Base-by-base conservation (phyloP, 1,140 invertebrate species). In the Aethina tumida region DNA sequence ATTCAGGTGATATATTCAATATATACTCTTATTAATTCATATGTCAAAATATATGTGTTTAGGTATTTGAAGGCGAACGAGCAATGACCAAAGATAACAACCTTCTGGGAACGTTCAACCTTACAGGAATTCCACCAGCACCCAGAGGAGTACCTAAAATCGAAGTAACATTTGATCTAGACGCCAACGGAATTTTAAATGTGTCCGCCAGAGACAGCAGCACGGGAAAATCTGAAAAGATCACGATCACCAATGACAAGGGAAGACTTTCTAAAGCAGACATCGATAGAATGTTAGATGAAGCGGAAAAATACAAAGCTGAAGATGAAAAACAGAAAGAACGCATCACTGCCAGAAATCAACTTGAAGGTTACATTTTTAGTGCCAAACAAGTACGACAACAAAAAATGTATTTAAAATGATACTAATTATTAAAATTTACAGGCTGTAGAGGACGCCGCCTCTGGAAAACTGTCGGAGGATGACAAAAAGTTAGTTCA, bases 141-240 rank as follows among this genome's bases (percentile, higher is more conserved):
- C 91, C 91, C 0, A 73, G 92, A 32, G 92, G 92, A 39, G 87
- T 94, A 0, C 90, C 90, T 13, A 87, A 95, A 68, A 92, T 96
- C 56, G 84, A 89, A 61, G 76, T 84, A 2, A 79, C 79, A 1
- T 88, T 87, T 48, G 81, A 86, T 55, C 64, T 87, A 28, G 83
- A 86, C 46, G 79, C 81, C 5, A 84, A 86, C 55, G 83, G 84
- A 20, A 88, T 88, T 37, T 53, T 87, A 1, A 79, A 84, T 56
- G 86, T 91, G 0, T 78, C 76, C 2, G 86, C 86, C 5, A 73
- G 76, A 53, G 86, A 91, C 45, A 75, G 66, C 45, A 82, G 79
- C 37, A 85, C 81, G 2, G 83, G 83, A 12, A 79, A 75, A 37
- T 74, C 73, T 2, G 81, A 87, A 53, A 76, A 75, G 48, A 84